Evolutionary conservation across 2,797 vertebrate genomes (phyloP).

Genomic region (Rhinogobio ventralis): DNA sequence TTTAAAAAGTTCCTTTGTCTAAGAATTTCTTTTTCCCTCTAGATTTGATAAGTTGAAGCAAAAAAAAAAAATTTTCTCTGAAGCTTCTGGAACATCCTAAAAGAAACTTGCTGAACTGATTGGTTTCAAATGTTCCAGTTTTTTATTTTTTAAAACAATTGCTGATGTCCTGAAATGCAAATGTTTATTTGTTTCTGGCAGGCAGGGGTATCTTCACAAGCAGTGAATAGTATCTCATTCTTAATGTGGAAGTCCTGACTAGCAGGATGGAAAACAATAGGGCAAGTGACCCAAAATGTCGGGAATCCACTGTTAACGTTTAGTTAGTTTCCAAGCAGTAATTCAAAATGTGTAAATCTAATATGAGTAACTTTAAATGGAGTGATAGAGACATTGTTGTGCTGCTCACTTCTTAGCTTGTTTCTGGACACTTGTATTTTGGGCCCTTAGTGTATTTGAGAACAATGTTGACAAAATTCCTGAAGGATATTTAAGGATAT

Average conservation of each 20-base stretch:
- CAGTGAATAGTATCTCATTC: constrained; percentile 1
- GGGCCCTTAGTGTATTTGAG: neutral
- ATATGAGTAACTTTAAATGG: neutral
- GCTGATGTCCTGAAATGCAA: neutral
- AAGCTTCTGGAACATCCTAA: neutral
- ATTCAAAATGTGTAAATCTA: neutral
- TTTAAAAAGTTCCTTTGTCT: neutral
- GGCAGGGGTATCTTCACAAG: neutral
- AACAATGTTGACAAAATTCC: neutral
- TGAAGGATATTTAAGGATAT: neutral
- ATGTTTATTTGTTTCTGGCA: constrained; percentile 1
- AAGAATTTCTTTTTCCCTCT: no score
- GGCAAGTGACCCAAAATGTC: constrained; percentile 22
- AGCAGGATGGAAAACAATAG: constrained; percentile 50
- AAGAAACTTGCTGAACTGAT: neutral
- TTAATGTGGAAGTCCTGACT: constrained; percentile 32
- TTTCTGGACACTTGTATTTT: neutral
- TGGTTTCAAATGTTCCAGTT: neutral
- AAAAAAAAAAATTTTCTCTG: neutral
- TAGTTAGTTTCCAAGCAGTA: neutral
- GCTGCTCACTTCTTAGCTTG: neutral
- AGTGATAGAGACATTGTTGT: neutral
- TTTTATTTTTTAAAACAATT: neutral
- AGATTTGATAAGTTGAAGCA: neutral
- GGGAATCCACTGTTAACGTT: constrained; percentile 14